Conservation (phyloP, 2,888 invertebrate species). For the Argynnis bischoffii region DNA sequence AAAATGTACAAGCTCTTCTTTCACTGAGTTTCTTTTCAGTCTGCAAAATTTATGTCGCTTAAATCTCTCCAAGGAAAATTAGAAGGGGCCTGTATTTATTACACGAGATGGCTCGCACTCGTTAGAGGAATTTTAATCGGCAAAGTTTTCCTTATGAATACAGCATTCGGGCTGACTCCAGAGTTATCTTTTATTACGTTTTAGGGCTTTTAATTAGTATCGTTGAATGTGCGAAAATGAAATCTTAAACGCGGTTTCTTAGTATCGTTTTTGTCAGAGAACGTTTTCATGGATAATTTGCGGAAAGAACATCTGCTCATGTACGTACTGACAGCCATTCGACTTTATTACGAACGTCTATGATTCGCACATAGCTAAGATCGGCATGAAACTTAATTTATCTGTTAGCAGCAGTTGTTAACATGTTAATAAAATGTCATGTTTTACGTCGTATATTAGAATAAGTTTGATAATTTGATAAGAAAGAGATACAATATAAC, state of each 20-base stretch:
- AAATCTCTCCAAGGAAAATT: slow-evolving; percentile 80
- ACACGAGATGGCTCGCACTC: slow-evolving; percentile 75
- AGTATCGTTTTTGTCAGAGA: slow-evolving; percentile 41
- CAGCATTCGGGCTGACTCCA: slow-evolving; percentile 67
- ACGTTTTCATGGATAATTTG: slow-evolving; percentile 26
- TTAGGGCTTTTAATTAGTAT: slow-evolving; percentile 74
- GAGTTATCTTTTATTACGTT: slow-evolving; percentile 79
- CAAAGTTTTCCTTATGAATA: slow-evolving; percentile 79
- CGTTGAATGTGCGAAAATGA: slow-evolving; percentile 68
- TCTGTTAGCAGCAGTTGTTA: no score
- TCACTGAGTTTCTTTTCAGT: slow-evolving; percentile 79
- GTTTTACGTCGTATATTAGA: no score
- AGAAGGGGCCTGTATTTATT: slow-evolving; percentile 78
- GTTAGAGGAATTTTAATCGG: slow-evolving; percentile 80
- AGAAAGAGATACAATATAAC: no score
- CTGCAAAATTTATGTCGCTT: slow-evolving; percentile 76
- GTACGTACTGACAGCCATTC: slow-evolving; percentile 21
- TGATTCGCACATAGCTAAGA: neutral
- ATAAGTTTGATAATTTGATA: no score
- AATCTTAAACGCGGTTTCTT: slow-evolving; percentile 63
- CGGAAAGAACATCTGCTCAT: slow-evolving; percentile 32
- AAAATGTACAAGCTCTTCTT: slow-evolving; percentile 81
- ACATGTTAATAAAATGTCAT: no score
- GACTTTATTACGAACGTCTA: slow-evolving; percentile 11
- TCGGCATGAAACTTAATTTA: no score